phyloP scores from a whole-genome alignment of 2,797 vertebrate genomes.

The Gambusia yucatana region DNA sequence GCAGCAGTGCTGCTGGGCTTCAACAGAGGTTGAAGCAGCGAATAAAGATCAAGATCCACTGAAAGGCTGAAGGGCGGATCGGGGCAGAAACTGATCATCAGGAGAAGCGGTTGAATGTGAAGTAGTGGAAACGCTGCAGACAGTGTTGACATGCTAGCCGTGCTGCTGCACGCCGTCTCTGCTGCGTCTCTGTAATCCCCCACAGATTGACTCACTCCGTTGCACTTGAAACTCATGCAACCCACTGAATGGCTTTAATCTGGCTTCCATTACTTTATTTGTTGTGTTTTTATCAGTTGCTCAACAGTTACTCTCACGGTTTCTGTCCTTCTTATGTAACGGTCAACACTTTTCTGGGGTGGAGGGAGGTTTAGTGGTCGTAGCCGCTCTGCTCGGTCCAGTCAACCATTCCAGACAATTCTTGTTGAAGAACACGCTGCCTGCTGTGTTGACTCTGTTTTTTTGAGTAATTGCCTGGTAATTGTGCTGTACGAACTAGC shows the following conservation, averaged over 20 bases:
- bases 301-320: background rate
- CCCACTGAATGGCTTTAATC: slow-evolving; percentile 39
- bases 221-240: slow-evolving; percentile 47
- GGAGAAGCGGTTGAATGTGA: slow-evolving; percentile 11
- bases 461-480: slow-evolving; percentile 45
- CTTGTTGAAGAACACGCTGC: background rate
- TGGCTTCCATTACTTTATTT: slow-evolving; percentile 9
- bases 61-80: background rate
- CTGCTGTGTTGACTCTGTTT: slow-evolving; percentile 3
- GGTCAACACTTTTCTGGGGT: background rate
- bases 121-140: slow-evolving; percentile 22
- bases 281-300: background rate
- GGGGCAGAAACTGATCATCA: slow-evolving; percentile 1
- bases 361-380: background rate
- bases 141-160: slow-evolving; percentile 37
- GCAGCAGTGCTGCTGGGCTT: slow-evolving; percentile 46
- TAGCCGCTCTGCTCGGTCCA: background rate
- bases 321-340: slow-evolving; percentile 7
- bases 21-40: slow-evolving; percentile 27
- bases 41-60: slow-evolving; percentile 1
- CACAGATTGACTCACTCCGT: slow-evolving; percentile 61
- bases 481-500: slow-evolving; percentile 45
- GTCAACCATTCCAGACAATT: background rate
- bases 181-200: slow-evolving; percentile 60
- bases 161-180: slow-evolving; percentile 49